phyloP scores from a whole-genome alignment of 2,113 vertebrate species.

The Crocuta crocuta region DNA sequence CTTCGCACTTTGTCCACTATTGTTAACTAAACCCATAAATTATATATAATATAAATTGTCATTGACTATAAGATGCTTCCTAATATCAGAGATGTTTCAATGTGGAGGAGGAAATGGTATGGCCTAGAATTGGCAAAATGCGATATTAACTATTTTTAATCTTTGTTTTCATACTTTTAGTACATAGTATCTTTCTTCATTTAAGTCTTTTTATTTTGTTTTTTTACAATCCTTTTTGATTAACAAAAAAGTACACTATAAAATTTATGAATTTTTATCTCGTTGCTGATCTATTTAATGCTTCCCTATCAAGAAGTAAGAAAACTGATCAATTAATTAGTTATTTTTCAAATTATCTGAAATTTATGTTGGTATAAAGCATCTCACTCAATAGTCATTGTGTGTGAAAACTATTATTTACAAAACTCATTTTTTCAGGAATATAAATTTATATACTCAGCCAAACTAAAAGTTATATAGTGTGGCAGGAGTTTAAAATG shows the following conservation, averaged over 20 bases:
- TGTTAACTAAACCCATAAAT: neutral
- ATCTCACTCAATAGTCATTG: neutral
- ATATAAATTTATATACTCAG: neutral
- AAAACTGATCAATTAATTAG: neutral
- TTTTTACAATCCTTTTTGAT: neutral
- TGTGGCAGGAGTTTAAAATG: neutral
- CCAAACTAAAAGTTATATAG: neutral
- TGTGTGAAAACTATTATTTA: neutral
- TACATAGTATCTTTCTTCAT: neutral
- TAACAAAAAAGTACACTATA: neutral
- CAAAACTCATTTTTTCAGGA: neutral
- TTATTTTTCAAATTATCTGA: neutral
- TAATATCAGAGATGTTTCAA: neutral
- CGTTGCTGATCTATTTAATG: neutral
- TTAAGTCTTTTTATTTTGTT: slow-evolving; percentile 7
- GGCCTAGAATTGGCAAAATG: neutral
- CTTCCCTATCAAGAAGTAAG: neutral
- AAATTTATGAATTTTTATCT: neutral
- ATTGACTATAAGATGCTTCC: neutral
- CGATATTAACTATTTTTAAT: neutral
- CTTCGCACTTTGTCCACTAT: neutral
- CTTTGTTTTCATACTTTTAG: neutral
- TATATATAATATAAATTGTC: neutral
- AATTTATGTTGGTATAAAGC: neutral
- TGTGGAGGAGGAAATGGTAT: neutral